These are phyloP conservation scores for Heptranchias perlo DNA, from an alignment of 2,113 vertebrate species.

Conservation along the genomic window DNA sequence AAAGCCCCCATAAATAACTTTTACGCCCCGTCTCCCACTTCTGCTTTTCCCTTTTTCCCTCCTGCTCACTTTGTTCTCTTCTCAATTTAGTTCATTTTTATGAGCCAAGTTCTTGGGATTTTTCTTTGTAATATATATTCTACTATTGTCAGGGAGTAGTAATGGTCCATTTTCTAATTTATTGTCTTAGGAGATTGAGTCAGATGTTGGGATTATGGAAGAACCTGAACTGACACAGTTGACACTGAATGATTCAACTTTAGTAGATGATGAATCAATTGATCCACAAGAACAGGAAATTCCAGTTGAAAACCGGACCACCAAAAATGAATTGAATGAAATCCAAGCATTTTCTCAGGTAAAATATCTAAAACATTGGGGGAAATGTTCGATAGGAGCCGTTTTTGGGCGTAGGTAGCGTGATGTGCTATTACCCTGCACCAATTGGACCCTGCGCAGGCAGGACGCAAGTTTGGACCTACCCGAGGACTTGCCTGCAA, in stretches of 20 bases:
- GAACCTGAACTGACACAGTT: constrained; percentile 75
- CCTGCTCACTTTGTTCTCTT: too few species aligned
- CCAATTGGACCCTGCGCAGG: too few species aligned
- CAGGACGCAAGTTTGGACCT: too few species aligned
- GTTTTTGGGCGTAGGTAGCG: too few species aligned
- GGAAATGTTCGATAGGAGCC: too few species aligned
- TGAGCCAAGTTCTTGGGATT: not conserved
- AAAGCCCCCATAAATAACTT: too few species aligned
- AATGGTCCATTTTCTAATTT: not conserved
- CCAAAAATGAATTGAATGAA: not conserved
- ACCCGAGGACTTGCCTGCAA: too few species aligned
- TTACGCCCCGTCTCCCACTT: too few species aligned
- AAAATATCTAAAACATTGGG: constrained; percentile 12
- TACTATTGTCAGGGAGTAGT: not conserved
- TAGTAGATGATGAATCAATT: constrained; percentile 60
- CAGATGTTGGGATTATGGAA: constrained; percentile 75
- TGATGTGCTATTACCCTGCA: too few species aligned
- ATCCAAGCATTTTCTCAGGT: constrained; percentile 43
- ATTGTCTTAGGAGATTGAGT: constrained; percentile 56
- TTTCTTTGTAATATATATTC: not conserved
- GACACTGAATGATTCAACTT: constrained; percentile 66
- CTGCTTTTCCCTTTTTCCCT: too few species aligned
- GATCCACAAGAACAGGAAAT: constrained; percentile 46
- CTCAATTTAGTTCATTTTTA: not conserved
- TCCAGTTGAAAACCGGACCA: not conserved